Evolutionary conservation across 2,797 vertebrate genomes (phyloP).

Genomic region (Ciconia nigra): DNA sequence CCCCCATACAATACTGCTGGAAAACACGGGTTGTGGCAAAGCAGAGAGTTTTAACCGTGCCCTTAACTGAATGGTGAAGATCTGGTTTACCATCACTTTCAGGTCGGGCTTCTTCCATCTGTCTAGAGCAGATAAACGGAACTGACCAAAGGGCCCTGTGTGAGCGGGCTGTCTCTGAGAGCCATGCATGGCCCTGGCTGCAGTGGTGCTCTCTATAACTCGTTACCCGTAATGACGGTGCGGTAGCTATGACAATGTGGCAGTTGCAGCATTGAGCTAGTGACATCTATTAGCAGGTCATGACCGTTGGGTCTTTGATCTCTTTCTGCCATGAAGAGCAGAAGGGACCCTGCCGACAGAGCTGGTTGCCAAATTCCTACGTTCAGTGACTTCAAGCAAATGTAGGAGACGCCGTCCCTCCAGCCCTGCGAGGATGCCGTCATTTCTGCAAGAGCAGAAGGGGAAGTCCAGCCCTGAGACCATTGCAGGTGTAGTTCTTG

Average conservation of each 20-base stretch:
- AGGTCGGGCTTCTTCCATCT: accelerated
- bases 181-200: background rate
- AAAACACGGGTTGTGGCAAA: background rate
- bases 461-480: background rate
- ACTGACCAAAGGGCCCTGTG: accelerated
- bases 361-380: background rate
- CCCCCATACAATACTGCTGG: accelerated
- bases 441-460: background rate
- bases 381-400: background rate
- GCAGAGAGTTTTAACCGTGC: background rate
- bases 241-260: background rate
- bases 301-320: background rate
- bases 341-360: background rate
- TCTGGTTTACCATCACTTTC: background rate
- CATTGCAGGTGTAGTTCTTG: background rate
- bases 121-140: background rate
- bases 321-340: background rate
- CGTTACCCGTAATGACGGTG: accelerated
- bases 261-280: background rate
- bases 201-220: background rate
- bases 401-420: accelerated
- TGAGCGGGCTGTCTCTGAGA: accelerated
- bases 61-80: background rate
- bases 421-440: background rate
- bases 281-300: background rate